A percentile compares a stretch with the other conserved stretches of the same genome.
Conservation (phyloP, 2,888 invertebrate species). For the Vandiemenella viatica region DNA sequence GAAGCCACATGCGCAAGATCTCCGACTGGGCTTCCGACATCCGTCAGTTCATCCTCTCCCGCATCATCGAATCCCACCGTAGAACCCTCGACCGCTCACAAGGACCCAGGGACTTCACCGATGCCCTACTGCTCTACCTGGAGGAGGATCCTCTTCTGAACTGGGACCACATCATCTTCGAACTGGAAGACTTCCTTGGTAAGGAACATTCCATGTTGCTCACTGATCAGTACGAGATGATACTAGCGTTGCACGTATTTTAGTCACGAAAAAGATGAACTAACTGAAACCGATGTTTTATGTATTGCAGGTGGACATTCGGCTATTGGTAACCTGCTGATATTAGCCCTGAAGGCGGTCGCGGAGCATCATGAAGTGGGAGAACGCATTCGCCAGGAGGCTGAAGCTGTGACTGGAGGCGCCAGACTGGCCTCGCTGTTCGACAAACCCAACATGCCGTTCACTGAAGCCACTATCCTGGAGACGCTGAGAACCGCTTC, state of each 20-base stretch:
- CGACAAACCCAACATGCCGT: slow-evolving; percentile 54
- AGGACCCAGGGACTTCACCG: slow-evolving; percentile 57
- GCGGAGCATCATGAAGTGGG: slow-evolving; percentile 47
- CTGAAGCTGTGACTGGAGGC: slow-evolving; percentile 42
- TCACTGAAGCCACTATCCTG: slow-evolving; percentile 65
- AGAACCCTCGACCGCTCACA: slow-evolving; percentile 5
- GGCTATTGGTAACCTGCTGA: slow-evolving; percentile 70
- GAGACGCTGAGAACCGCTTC: slow-evolving; percentile 67
- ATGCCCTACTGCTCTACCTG: slow-evolving; percentile 56
- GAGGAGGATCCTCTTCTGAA: slow-evolving; percentile 49
- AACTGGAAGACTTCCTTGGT: slow-evolving; percentile 72
- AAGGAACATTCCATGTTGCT: too few species aligned
- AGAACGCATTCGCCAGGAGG: slow-evolving; percentile 49
- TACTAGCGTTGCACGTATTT: too few species aligned
- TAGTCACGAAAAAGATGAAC: too few species aligned
- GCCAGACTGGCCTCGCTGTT: slow-evolving; percentile 42
- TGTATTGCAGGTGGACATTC: slow-evolving; percentile 86
- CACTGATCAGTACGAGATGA: too few species aligned
- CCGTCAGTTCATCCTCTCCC: slow-evolving; percentile 53
- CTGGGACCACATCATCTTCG: slow-evolving; percentile 63
- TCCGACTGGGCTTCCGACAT: slow-evolving; percentile 54
- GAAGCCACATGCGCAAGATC: slow-evolving; percentile 48
- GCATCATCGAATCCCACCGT: slow-evolving; percentile 47
- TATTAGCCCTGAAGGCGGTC: slow-evolving; percentile 56
- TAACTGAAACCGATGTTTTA: too few species aligned